Conservation (phyloP, 2,888 invertebrate genomes). For the Scaeva pyrastri region DNA sequence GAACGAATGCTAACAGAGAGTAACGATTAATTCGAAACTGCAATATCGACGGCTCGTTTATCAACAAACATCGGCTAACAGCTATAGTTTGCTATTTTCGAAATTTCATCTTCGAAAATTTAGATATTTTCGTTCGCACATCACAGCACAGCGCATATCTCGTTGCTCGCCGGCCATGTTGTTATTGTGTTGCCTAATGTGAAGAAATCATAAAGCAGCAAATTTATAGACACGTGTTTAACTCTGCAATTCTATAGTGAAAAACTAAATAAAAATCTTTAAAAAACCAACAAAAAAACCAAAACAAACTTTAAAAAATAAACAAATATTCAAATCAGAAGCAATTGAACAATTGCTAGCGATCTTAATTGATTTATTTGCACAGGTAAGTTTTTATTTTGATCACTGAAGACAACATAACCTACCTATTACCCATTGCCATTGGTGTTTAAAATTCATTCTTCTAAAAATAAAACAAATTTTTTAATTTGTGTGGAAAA, state of each 20-base stretch:
- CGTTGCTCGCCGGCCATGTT: constrained; percentile 78
- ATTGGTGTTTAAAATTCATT: constrained; percentile 70
- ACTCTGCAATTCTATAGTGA: constrained; percentile 75
- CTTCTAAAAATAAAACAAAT: not conserved
- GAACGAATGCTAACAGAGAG: not conserved
- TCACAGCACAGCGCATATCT: constrained; percentile 17
- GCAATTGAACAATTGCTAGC: constrained; percentile 63
- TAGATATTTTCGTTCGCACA: constrained; percentile 62
- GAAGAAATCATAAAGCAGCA: constrained; percentile 77
- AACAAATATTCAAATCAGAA: constrained; percentile 60
- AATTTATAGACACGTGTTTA: constrained; percentile 82
- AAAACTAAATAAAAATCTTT: constrained; percentile 73
- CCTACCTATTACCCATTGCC: constrained; percentile 78
- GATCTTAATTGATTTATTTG: constrained; percentile 77
- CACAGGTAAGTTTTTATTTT: constrained; percentile 78
- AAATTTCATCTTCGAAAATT: constrained; percentile 60
- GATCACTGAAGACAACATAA: constrained; percentile 78
- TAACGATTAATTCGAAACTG: not conserved
- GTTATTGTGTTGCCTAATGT: constrained; percentile 78
- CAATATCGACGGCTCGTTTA: not conserved
- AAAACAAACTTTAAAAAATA: constrained; percentile 72
- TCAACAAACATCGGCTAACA: constrained; percentile 23
- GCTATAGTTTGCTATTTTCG: constrained; percentile 38
- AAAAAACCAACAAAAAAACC: constrained; percentile 51
- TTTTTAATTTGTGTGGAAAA: not conserved